Base-by-base conservation (phyloP, 2,797 vertebrate genomes). In the Graptemys geographica region DNA sequence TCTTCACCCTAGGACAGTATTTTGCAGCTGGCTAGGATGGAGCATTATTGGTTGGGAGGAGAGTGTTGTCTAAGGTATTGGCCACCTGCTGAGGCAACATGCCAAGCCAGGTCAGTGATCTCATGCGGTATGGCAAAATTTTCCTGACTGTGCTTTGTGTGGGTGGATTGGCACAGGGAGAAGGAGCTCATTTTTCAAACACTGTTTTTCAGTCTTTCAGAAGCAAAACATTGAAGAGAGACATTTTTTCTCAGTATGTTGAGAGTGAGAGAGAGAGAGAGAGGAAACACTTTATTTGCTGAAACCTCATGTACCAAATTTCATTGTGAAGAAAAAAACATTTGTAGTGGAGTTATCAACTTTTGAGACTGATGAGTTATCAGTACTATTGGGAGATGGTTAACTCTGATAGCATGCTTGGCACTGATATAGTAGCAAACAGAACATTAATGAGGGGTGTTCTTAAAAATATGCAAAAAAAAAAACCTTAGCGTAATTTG, bases 301-400 rank as follows among this genome's bases (percentile, higher is more conserved):
- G 59, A 83, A 93, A 86, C 87, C 11, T 82, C 1, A 0, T 12
- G 12, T 74, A 25, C 25, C 8, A 74, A 41, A 59, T 69, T 41
- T 90, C 86, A 12, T 11, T 7, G 33, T 81, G 86, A 95, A 44
- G 21, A 51, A 88, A 88, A 86, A 76, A n/a, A 37, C 81, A 18
- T 31, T 47, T 83, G 4, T 57, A 62, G 69, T 1, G 7, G 33
- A 11, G 5, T 89, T 81, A 81, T 11, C 25, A 47, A 27, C 79
- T 88, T 84, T 33, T 86, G 81, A 95, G 62, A 10, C 79, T 84
- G 16, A 9, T 18, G 62, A 33, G 12, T 37, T 11, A 5, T 51
- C 76, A 51, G 21, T 21, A 49, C 19, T 0, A 0, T 9, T 90
- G 74, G 76, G n/a, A 12, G 27, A 8, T 52, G 25, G 2, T 76